phyloP scores from a whole-genome alignment of 1,140 invertebrate genomes.

The Ericerus pela region DNA sequence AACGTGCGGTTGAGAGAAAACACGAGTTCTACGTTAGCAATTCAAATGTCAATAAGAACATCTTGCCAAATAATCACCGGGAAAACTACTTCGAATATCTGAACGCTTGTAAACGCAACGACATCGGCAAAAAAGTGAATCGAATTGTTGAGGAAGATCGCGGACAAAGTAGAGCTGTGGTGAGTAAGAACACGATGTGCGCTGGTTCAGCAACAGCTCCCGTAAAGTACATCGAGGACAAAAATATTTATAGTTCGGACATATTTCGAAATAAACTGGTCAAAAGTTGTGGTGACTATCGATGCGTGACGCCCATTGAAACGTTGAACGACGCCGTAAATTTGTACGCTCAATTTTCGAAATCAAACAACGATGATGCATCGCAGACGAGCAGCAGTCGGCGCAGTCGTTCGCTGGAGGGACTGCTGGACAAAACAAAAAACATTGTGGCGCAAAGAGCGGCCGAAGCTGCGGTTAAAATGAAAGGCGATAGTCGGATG shows the following conservation, averaged over 20 bases:
- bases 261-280: conserved; percentile 35
- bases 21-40: no score
- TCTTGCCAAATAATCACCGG: conserved; percentile 23
- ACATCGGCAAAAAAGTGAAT: conserved; percentile 63
- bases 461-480: not conserved
- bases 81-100: conserved; percentile 33
- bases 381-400: conserved; percentile 19
- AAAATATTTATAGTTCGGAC: conserved; percentile 59
- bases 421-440: conserved; percentile 38
- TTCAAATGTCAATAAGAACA: not conserved
- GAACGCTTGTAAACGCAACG: conserved; percentile 45
- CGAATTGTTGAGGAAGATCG: conserved; percentile 38
- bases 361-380: conserved; percentile 27
- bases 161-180: conserved; percentile 40
- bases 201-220: conserved; percentile 47
- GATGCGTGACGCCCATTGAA: conserved; percentile 27
- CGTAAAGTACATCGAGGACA: conserved; percentile 52
- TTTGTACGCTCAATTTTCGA: conserved; percentile 35
- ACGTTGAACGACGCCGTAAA: conserved; percentile 32
- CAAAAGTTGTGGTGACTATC: conserved; percentile 22
- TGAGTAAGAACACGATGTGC: conserved; percentile 44
- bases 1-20: no score
- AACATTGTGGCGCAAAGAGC: not conserved
- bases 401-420: conserved; percentile 44
- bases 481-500: not conserved